Base-by-base conservation (phyloP, 2,113 vertebrate species). In the Aspidoscelis tigris region DNA sequence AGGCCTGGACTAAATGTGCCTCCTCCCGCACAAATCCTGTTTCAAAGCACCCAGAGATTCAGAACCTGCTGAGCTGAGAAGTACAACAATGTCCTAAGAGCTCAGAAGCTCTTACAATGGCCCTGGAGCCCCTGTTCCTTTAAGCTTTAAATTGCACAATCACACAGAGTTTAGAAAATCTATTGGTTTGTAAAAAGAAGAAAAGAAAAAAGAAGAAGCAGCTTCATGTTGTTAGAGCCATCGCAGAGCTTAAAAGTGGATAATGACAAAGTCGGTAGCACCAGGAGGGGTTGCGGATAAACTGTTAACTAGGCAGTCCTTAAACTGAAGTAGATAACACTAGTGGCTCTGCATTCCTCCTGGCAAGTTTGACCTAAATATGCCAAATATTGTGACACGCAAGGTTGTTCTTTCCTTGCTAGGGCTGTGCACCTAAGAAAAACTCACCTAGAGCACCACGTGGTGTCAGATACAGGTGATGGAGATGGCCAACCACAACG, bases 81-180 rank as follows among this genome's bases (percentile, higher is more conserved):
- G 55, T 61, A 58, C 66, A 77, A 2, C 41, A 26, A 14, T 50
- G 55, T 64, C 68, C 43, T 84, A 20, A 50, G 21, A 65, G 43
- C 26, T 73, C 58, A 73, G 53, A 73, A 73, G 55, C 68, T 65
- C 69, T 61, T 50, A 26, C 58, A 79, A 33, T 47, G 41, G 3
- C 55, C 6, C 69, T 64, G 20, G 44, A 20, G 39, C 16, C 69
- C 50, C n/a, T 7, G 20, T 33, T 71, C 24, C 53, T n/a, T 47
- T 79, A 65, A 84, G 77, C 43, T 84, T 73, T 61, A 82, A 82
- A 82, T 82, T 84, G 76, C 83, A 64, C 50, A 41, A 44, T 64
- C 39, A 61, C 21, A n/a, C 44, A n/a, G 4, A 55, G 79, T 65
- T 84, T 78, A 80, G 73, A 47, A 64, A 81, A 81, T 71, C 78